phyloP scores from a whole-genome alignment of 2,797 vertebrate genomes.

The Fringilla coelebs region DNA sequence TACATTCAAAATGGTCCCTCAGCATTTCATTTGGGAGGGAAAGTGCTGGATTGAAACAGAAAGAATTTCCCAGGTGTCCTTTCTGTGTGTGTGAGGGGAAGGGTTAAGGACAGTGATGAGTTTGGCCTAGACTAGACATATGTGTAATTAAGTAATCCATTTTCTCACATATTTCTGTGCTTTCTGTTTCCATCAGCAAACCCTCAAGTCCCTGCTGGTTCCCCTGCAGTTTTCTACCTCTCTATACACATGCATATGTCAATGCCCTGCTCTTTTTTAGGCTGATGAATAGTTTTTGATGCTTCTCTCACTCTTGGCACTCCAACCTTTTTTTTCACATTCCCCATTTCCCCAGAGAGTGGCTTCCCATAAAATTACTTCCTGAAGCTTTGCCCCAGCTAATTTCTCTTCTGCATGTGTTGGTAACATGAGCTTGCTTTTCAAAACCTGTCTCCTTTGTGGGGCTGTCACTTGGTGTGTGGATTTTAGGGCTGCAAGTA shows the following conservation, averaged over 20 bases:
- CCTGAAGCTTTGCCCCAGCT: not conserved
- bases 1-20: rapidly evolving
- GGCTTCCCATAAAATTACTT: not conserved
- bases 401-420: not conserved
- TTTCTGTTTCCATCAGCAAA: not conserved
- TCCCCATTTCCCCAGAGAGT: not conserved
- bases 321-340: not conserved
- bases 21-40: not conserved
- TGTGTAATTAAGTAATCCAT: not conserved
- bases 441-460: not conserved
- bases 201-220: not conserved
- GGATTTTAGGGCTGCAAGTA: not conserved
- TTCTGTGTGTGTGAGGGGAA: not conserved
- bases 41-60: not conserved
- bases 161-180: not conserved
- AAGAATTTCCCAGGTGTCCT: not conserved
- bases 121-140: not conserved
- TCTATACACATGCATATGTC: not conserved
- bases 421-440: not conserved
- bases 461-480: not conserved
- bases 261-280: not conserved
- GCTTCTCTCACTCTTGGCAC: not conserved
- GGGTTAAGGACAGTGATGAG: not conserved
- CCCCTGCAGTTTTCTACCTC: not conserved
- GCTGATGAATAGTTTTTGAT: not conserved